These are phyloP conservation scores for Hemicentrotus pulcherrimus DNA, from an alignment of 35 echinoderm and acorn worm genomes.

Conservation along the genomic window DNA sequence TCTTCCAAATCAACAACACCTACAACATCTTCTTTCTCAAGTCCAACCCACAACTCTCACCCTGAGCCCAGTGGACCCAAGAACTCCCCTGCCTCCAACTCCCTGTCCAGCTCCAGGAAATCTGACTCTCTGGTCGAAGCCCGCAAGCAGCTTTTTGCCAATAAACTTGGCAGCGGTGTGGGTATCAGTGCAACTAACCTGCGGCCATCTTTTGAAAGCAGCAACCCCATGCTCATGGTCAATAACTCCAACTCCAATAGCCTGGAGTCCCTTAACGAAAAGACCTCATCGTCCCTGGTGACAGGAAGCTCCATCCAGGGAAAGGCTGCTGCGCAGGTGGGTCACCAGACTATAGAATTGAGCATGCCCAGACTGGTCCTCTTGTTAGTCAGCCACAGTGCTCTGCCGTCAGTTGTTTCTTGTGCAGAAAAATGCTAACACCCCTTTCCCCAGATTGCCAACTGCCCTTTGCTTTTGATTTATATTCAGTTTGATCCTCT, in stretches of 20 bases:
- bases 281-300: slow-evolving; percentile 29
- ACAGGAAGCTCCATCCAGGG: slow-evolving; percentile 50
- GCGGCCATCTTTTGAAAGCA: slow-evolving; percentile 48
- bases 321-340: slow-evolving; percentile 70
- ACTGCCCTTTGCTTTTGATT: slow-evolving; percentile 13
- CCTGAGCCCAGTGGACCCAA: slow-evolving; percentile 58
- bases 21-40: slow-evolving; percentile 18
- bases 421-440: slow-evolving; percentile 43
- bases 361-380: slow-evolving; percentile 50
- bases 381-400: slow-evolving; percentile 43
- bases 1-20: slow-evolving; percentile 21
- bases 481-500: not conserved
- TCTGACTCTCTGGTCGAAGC: slow-evolving; percentile 96
- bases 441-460: not conserved
- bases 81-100: slow-evolving; percentile 45
- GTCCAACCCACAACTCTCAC: slow-evolving; percentile 20
- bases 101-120: slow-evolving; percentile 61
- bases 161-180: slow-evolving; percentile 80
- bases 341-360: slow-evolving; percentile 44
- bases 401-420: slow-evolving; percentile 44
- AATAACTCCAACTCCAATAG: slow-evolving; percentile 74
- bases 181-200: slow-evolving; percentile 63
- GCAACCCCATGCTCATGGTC: slow-evolving; percentile 57
- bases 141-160: slow-evolving; percentile 97
- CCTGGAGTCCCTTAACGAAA: slow-evolving; percentile 47